Conservation (phyloP, 2,797 vertebrate genomes). For the Sebastes minor region DNA sequence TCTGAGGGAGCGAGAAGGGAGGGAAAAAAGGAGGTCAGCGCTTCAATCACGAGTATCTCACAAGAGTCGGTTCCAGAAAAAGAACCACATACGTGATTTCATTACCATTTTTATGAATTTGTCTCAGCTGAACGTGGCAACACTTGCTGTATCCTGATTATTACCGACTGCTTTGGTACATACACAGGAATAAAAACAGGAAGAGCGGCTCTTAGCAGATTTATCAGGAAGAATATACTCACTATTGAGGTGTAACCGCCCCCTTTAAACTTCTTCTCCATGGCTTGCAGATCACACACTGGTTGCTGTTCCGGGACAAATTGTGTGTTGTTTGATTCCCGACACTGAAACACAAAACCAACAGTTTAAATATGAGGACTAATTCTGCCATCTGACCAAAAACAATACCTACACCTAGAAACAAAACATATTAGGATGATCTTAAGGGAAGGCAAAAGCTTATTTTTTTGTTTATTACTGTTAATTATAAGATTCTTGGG, state of each 20-base stretch:
- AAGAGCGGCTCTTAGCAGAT: neutral
- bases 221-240: conserved; percentile 53
- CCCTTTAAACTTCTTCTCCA: conserved; percentile 82
- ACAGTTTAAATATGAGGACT: neutral
- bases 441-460: neutral
- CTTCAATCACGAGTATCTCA: neutral
- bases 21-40: neutral
- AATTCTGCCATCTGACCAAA: neutral
- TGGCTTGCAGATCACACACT: conserved; percentile 84
- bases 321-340: conserved; percentile 52
- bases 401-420: neutral
- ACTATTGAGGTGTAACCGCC: conserved; percentile 86
- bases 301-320: conserved; percentile 51
- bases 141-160: neutral
- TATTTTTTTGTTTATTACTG: neutral
- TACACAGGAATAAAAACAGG: neutral
- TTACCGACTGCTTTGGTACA: neutral
- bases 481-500: neutral
- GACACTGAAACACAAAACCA: conserved; percentile 79
- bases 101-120: neutral
- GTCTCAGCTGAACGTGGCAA: neutral
- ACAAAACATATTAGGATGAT: neutral
- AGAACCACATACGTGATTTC: neutral
- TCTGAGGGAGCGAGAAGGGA: conserved; percentile 61
- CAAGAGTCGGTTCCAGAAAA: neutral